A percentile compares a stretch with the other conserved stretches of the same genome.
phyloP scores from a whole-genome alignment of 2,888 invertebrate genomes.

The Amblyjoppa fuscipennis region DNA sequence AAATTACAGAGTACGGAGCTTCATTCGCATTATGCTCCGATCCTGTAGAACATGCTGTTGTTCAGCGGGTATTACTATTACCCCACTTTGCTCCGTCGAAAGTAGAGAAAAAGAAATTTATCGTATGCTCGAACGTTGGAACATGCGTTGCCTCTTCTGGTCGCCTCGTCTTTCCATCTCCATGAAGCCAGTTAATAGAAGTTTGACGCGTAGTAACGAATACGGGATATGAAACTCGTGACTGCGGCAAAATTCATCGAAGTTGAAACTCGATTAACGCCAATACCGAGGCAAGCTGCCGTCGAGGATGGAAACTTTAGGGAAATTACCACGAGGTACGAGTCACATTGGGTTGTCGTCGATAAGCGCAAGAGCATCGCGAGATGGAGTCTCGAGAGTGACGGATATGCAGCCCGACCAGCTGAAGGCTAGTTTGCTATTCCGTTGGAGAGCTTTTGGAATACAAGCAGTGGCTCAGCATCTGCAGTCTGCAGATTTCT shows the following conservation, averaged over 20 bases:
- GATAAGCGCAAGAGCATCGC: conserved; percentile 34
- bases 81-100: not conserved
- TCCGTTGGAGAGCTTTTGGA: conserved; percentile 51
- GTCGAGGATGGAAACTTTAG: not conserved
- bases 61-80: not conserved
- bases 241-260: not conserved
- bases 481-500: conserved; percentile 5
- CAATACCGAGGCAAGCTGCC: conserved; percentile 11
- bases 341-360: conserved; percentile 33
- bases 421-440: conserved; percentile 55
- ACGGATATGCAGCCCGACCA: conserved; percentile 6
- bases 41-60: not conserved
- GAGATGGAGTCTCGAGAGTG: conserved; percentile 7
- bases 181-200: not conserved
- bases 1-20: conserved; percentile 10
- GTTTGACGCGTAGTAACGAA: not conserved
- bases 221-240: not conserved
- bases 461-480: conserved; percentile 3
- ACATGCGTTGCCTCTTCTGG: not conserved
- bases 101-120: not conserved
- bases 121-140: not conserved
- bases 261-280: conserved; percentile 42
- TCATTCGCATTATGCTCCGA: not conserved
- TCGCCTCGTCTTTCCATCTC: not conserved
- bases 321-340: not conserved